Evolutionary conservation across 1,140 invertebrate genomes (phyloP).

Genomic region (Drosophila ficusphila): DNA sequence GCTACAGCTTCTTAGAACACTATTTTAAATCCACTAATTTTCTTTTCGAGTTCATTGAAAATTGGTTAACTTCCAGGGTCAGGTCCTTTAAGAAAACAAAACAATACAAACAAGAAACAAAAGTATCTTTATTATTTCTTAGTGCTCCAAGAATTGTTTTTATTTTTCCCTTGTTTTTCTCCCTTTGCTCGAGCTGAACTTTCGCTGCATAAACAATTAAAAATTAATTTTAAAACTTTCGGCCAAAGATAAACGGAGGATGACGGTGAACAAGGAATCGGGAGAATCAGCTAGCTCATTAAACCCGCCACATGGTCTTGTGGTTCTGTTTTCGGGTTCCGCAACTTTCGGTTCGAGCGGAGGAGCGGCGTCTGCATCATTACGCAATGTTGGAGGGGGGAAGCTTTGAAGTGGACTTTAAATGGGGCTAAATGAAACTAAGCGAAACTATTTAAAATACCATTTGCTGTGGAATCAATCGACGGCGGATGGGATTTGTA

Average conservation of each 20-base stretch:
- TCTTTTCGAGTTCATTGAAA: conserved; percentile 11
- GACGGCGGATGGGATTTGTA: conserved; percentile 60
- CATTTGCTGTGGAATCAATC: conserved; percentile 75
- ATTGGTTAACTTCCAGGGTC: conserved; percentile 15
- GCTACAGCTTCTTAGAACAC: background rate
- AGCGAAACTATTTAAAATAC: conserved; percentile 77
- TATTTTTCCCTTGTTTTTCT: conserved; percentile 30
- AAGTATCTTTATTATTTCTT: conserved; percentile 36
- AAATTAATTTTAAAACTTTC: conserved; percentile 74
- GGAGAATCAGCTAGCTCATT: conserved; percentile 65
- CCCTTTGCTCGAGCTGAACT: conserved; percentile 28
- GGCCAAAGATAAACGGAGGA: conserved; percentile 45
- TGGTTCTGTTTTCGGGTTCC: conserved; percentile 8
- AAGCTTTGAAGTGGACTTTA: conserved; percentile 34
- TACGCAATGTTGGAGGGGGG: conserved; percentile 31
- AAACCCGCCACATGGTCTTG: conserved; percentile 63
- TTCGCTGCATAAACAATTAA: conserved; percentile 67
- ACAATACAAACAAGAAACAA: conserved; percentile 16
- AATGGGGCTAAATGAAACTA: conserved; percentile 22
- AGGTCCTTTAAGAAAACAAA: background rate
- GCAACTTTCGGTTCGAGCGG: background rate
- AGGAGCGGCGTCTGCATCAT: conserved; percentile 40
- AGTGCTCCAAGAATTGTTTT: conserved; percentile 22
- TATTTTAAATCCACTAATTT: background rate
- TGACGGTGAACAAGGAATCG: conserved; percentile 21